These are phyloP conservation scores for Caloenas nicobarica DNA, from an alignment of 2,113 vertebrate species.

Conservation along the genomic window DNA sequence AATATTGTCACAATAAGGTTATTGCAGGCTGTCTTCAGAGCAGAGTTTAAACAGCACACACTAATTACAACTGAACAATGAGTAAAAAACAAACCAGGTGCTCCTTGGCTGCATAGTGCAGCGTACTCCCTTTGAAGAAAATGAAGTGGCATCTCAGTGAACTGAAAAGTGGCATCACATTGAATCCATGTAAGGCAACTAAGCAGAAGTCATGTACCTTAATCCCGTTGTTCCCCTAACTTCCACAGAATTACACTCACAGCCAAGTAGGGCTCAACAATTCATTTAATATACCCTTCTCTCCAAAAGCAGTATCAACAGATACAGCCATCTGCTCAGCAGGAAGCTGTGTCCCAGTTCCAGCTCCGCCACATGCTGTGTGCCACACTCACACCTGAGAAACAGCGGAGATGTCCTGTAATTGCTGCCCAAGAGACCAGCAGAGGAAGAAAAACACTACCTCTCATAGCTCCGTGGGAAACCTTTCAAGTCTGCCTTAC, in stretches of 20 bases:
- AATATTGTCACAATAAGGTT: neutral
- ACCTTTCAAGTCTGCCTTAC: neutral
- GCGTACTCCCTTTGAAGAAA: neutral
- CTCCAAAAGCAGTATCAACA: neutral
- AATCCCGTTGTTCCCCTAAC: neutral
- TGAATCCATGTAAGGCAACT: neutral
- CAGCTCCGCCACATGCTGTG: neutral
- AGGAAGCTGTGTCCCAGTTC: neutral
- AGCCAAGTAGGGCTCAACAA: neutral
- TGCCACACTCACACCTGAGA: neutral
- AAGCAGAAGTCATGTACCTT: neutral
- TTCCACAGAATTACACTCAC: neutral
- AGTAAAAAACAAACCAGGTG: neutral
- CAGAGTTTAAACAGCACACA: neutral
- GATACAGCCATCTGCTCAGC: neutral
- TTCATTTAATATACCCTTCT: neutral
- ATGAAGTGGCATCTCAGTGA: neutral
- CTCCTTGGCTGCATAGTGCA: neutral
- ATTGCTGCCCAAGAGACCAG: neutral
- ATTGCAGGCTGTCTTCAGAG: neutral
- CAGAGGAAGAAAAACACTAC: neutral
- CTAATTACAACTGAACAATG: neutral
- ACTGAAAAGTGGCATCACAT: neutral
- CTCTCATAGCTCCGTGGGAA: neutral
- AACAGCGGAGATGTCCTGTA: neutral